Conservation (phyloP, 2,113 vertebrate genomes). For the Protomyctophum bolini region DNA sequence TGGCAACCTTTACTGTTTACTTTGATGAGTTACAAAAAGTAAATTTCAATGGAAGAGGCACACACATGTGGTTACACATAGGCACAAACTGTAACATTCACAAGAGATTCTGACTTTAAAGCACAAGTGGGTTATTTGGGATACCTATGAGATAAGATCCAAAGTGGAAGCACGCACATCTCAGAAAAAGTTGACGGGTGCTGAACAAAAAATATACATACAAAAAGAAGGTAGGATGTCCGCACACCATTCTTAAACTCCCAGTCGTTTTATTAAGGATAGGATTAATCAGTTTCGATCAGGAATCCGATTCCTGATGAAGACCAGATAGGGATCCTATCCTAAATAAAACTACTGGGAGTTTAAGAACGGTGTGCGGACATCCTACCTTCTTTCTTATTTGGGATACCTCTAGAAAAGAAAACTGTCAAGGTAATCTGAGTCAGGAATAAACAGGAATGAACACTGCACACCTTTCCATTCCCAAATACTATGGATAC, state of each 20-base stretch:
- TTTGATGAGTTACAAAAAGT: slow-evolving; percentile 48
- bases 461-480: slow-evolving; percentile 11
- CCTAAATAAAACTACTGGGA: too few relatives aligned
- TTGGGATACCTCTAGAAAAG: neutral
- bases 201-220: too few relatives aligned
- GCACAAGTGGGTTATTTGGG: slow-evolving; percentile 35
- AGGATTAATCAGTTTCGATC: neutral
- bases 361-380: too few relatives aligned
- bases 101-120: slow-evolving; percentile 45
- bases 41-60: slow-evolving; percentile 29
- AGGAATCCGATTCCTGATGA: too few relatives aligned
- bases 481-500: neutral
- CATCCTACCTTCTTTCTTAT: neutral
- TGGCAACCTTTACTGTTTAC: slow-evolving; percentile 10
- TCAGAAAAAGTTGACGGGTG: too few relatives aligned
- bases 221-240: too few relatives aligned
- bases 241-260: too few relatives aligned
- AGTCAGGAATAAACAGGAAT: neutral
- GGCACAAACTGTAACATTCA: slow-evolving; percentile 63
- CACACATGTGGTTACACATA: slow-evolving; percentile 52
- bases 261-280: too few relatives aligned
- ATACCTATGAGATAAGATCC: neutral
- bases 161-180: too few relatives aligned
- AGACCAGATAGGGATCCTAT: too few relatives aligned
- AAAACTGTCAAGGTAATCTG: neutral